Percentiles rank a stretch among this genome's conserved stretches.
Evolutionary conservation across 2,113 vertebrate species (phyloP).

Genomic region (Caracal caracal): DNA sequence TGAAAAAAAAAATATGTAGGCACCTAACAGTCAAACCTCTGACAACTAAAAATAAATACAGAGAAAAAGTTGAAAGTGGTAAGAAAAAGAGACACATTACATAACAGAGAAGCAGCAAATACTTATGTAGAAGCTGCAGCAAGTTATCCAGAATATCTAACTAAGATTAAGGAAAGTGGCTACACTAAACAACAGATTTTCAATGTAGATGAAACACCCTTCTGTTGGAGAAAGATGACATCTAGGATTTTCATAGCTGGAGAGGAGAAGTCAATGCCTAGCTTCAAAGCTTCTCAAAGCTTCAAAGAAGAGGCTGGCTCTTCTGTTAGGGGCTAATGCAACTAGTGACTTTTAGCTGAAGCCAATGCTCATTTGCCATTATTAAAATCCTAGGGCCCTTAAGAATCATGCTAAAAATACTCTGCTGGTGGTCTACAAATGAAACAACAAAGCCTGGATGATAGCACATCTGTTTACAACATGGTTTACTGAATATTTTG

Average conservation of each 20-base stretch:
- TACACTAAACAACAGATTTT: not conserved
- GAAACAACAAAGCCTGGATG: not conserved
- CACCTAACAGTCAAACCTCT: not conserved
- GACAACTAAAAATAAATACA: conserved; percentile 26
- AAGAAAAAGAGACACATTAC: not conserved
- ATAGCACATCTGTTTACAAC: not conserved
- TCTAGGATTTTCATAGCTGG: not conserved
- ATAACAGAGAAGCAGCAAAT: not conserved
- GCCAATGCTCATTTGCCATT: not conserved
- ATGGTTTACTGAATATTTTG: not conserved
- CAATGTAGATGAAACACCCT: not conserved
- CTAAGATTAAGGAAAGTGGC: not conserved
- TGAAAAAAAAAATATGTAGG: not conserved
- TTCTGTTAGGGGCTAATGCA: not conserved
- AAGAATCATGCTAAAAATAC: not conserved
- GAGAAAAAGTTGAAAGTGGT: not conserved
- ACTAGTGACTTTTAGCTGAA: not conserved
- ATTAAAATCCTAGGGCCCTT: not conserved
- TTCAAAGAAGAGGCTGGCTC: not conserved
- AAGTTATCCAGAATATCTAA: not conserved
- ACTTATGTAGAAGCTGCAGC: not conserved
- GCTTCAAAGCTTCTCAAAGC: not conserved
- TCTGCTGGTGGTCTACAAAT: not conserved
- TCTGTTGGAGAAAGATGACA: not conserved
- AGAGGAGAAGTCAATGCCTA: not conserved